These are phyloP conservation scores for Sesia apiformis DNA, from an alignment of 2,888 invertebrate genomes.

Conservation along the genomic window DNA sequence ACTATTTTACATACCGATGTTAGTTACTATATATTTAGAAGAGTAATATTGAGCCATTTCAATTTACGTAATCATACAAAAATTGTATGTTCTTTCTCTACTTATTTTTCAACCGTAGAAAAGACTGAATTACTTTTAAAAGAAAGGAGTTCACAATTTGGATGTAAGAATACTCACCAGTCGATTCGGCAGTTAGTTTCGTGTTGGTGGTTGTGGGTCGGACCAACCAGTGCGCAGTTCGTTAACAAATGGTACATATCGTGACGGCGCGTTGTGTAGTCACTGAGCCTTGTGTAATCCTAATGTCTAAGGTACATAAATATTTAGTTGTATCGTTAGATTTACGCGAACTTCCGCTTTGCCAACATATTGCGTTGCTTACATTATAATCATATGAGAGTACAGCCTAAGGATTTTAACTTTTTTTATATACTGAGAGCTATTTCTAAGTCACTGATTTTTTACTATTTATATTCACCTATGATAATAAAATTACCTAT, in stretches of 20 bases:
- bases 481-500: constrained; percentile 33
- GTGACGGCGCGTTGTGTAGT: constrained; percentile 29
- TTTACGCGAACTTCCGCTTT: constrained; percentile 71
- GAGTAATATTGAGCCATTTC: constrained; percentile 53
- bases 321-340: constrained; percentile 74
- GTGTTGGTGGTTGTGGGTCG: constrained; percentile 52
- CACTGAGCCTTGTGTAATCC: constrained; percentile 70
- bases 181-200: constrained; percentile 33
- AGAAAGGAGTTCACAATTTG: constrained; percentile 49
- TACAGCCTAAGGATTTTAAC: constrained; percentile 75
- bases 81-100: constrained; percentile 37
- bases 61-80: constrained; percentile 47
- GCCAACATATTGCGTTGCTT: constrained; percentile 73
- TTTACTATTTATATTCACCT: constrained; percentile 49
- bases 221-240: constrained; percentile 49
- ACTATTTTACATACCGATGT: constrained; percentile 72
- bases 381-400: constrained; percentile 71
- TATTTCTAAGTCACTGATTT: constrained; percentile 72
- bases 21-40: constrained; percentile 57
- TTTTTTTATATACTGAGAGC: constrained; percentile 71
- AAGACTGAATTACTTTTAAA: constrained; percentile 55
- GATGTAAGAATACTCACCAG: constrained; percentile 61
- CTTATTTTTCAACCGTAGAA: constrained; percentile 60
- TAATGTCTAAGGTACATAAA: constrained; percentile 70
- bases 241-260: constrained; percentile 69